phyloP scores from a whole-genome alignment of 2,113 vertebrate genomes.

The Rhagologus leucostigma region DNA sequence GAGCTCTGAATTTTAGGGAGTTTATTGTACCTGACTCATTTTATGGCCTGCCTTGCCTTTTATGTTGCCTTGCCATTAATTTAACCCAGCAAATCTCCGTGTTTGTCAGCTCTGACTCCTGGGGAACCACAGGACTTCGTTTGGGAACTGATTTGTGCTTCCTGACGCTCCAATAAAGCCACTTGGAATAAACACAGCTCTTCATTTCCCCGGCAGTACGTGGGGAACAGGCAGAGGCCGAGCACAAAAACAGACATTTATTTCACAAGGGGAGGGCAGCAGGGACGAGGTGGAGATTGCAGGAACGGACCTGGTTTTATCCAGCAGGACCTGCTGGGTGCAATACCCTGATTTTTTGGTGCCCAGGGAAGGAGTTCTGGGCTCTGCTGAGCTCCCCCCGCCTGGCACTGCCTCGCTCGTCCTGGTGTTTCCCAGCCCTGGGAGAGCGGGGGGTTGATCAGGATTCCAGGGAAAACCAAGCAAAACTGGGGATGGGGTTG shows the following conservation, averaged over 20 bases:
- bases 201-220: neutral
- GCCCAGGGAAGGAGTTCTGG: neutral
- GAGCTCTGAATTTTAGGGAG: neutral
- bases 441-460: neutral
- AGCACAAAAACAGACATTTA: slow-evolving; percentile 21
- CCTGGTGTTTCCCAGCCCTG: neutral
- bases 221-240: neutral
- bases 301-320: neutral
- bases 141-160: slow-evolving; percentile 33
- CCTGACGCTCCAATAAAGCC: slow-evolving; percentile 22
- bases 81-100: neutral
- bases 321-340: neutral
- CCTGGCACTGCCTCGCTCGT: neutral
- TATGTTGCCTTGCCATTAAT: slow-evolving; percentile 5
- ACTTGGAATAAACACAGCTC: slow-evolving; percentile 45
- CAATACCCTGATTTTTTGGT: neutral
- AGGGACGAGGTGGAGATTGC: neutral
- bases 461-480: neutral
- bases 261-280: neutral
- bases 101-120: slow-evolving; percentile 14
- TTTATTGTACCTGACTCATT: neutral
- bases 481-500: neutral
- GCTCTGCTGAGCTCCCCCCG: neutral
- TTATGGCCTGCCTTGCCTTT: neutral
- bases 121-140: neutral